Evolutionary conservation across 2,888 invertebrate genomes (phyloP).

Genomic region (Drepanosiphum platanoidis): DNA sequence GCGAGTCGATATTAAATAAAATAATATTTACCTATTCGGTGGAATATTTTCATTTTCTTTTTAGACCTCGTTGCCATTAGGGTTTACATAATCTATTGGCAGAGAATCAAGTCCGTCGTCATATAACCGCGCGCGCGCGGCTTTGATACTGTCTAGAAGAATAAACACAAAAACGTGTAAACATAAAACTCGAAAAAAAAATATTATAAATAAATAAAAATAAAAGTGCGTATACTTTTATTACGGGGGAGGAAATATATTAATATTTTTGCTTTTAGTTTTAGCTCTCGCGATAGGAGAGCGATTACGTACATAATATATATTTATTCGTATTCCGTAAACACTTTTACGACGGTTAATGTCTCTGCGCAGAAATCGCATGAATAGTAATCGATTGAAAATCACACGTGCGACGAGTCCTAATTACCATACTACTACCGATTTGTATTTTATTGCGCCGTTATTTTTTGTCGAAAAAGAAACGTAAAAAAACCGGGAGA

Average conservation of each 20-base stretch:
- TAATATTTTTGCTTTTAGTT: slow-evolving; percentile 25
- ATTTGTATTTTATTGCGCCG: too few relatives aligned
- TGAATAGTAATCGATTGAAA: slow-evolving; percentile 1
- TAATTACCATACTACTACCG: neutral
- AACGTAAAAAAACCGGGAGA: too few relatives aligned
- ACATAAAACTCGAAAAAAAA: neutral
- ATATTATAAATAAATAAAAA: neutral
- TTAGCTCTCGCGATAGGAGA: neutral
- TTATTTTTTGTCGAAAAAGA: too few relatives aligned
- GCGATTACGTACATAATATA: neutral
- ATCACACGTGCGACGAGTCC: neutral
- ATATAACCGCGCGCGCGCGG: neutral
- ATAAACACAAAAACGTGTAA: slow-evolving; percentile 20
- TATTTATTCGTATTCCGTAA: neutral
- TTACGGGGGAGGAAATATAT: neutral
- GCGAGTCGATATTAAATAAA: neutral
- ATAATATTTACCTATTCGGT: neutral
- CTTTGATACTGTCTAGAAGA: neutral
- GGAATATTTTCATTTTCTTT: neutral
- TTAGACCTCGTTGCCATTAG: neutral
- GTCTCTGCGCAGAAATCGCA: slow-evolving; percentile 10
- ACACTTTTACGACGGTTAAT: slow-evolving; percentile 9
- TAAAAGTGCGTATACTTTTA: slow-evolving; percentile 6
- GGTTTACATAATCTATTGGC: slow-evolving; percentile 48
- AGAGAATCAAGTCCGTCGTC: neutral